Evolutionary conservation across 2,113 vertebrate genomes (phyloP), one percentile per base, ranked within the genome.

Genomic region (Psilopogon haemacephalus): DNA sequence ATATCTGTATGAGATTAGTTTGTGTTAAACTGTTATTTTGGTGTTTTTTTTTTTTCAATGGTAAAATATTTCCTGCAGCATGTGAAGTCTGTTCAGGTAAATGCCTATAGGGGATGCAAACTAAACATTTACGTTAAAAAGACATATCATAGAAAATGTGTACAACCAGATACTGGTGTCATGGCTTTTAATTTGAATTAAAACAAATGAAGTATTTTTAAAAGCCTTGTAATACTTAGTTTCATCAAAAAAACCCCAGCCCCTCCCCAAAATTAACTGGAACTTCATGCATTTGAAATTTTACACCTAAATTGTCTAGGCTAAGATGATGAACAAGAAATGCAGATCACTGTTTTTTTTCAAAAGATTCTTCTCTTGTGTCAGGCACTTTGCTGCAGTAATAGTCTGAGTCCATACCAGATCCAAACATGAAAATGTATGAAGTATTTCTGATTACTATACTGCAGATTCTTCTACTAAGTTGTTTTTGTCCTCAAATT

Each of bases 401-500:
- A 9, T 11, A 3, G 9, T 64, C 19, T 74, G 35, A 8, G 11
- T 48, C 14, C 19, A 13, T 27, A 71, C 0, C 1, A 37, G 12
- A 70, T 30, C 8, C 4, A 10, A 50, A 44, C 11, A 19, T 3
- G 1, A 12, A 21, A 48, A 54, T n/a, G 2, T 40, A 23, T 84
- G 46, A 71, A 52, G 23, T 18, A 1, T 58, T 15, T 59, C 8
- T 52, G 24, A 26, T 62, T 19, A 19, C 33, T 58, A 1, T 0
- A 0, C 38, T 54, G 14, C 4, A 62, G 40, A 20, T 69, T 52
- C 4, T 67, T 73, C 5, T n/a, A 5, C 23, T 20, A 9, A 40
- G 10, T 44, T 46, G 5, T 48, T 70, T 68, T 74, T 32, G 7
- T 90, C 17, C 9, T 62, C 1, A 1, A 37, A 11, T 59, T 64